phyloP scores from a whole-genome alignment of 2,888 invertebrate genomes.

The Scaptomyza caliginosa region DNA sequence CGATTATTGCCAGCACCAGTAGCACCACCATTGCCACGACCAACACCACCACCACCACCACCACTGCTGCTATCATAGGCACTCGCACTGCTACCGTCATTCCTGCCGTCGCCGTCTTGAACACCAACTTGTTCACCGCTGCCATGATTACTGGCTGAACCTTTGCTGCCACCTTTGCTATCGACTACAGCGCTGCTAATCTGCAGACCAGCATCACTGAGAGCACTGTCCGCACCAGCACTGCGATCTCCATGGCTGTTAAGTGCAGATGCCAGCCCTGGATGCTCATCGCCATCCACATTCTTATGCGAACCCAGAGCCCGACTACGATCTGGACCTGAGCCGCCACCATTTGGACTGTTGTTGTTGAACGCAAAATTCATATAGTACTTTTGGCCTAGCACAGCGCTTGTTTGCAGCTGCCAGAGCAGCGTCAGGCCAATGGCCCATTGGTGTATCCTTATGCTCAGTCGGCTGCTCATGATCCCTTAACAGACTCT shows the following conservation, averaged over 20 bases:
- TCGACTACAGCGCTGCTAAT: no score
- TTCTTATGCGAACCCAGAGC: no score
- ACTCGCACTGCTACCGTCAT: neutral
- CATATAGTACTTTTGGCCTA: conserved; percentile 67
- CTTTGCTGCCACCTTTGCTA: no score
- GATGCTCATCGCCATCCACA: no score
- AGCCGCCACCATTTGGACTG: conserved; percentile 43
- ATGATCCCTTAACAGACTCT: conserved; percentile 51
- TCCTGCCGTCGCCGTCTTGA: neutral
- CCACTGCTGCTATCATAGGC: neutral
- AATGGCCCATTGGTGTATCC: conserved; percentile 48
- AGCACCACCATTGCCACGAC: neutral
- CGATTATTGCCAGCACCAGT: neutral
- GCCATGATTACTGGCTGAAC: no score
- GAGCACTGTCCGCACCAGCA: neutral
- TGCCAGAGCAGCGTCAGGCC: conserved; percentile 45
- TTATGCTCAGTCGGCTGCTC: conserved; percentile 49
- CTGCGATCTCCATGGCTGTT: neutral
- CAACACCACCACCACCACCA: neutral
- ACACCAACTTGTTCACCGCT: no score
- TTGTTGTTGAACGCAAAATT: conserved; percentile 73
- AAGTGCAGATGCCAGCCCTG: no score
- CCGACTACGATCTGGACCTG: neutral
- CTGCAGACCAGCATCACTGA: neutral
- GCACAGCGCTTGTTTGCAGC: conserved; percentile 27